phyloP scores from a whole-genome alignment of 2,797 vertebrate genomes.

The Esox masquinongy region DNA sequence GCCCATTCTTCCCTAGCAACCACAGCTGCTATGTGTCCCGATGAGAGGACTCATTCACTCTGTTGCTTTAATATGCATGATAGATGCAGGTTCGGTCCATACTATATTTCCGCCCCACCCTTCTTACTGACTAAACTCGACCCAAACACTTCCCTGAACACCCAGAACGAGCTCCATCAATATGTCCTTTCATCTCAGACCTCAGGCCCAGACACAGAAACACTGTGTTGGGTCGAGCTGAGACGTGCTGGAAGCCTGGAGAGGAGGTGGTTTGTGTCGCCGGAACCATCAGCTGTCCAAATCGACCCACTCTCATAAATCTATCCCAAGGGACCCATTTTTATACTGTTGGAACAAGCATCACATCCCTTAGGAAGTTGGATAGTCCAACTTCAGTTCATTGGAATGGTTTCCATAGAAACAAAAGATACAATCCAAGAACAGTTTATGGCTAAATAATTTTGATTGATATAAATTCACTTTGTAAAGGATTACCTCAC shows the following conservation, averaged over 20 bases:
- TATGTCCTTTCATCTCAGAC: constrained; percentile 61
- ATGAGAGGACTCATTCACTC: constrained; percentile 66
- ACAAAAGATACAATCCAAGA: neutral
- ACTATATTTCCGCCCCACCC: constrained; percentile 39
- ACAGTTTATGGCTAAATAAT: neutral
- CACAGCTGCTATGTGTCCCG: constrained; percentile 63
- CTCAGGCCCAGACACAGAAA: constrained; percentile 42
- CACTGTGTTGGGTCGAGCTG: constrained; percentile 52
- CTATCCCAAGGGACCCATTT: constrained; percentile 20
- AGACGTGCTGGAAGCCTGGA: constrained; percentile 42
- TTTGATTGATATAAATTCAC: neutral
- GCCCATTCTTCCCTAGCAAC: constrained; percentile 37
- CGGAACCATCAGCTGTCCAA: constrained; percentile 53
- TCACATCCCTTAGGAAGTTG: neutral
- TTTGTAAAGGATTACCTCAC: neutral
- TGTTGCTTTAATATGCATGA: constrained; percentile 63
- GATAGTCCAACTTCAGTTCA: neutral
- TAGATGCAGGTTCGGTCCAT: constrained; percentile 40
- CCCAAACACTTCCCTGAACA: constrained; percentile 45
- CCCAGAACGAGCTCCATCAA: constrained; percentile 51
- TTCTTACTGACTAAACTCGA: constrained; percentile 56
- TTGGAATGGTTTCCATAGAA: neutral
- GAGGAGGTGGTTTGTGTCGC: constrained; percentile 51
- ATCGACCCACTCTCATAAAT: constrained; percentile 53
- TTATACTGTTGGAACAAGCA: neutral